Conservation (phyloP, 2,888 invertebrate species). For the Hylaea fasciaria region DNA sequence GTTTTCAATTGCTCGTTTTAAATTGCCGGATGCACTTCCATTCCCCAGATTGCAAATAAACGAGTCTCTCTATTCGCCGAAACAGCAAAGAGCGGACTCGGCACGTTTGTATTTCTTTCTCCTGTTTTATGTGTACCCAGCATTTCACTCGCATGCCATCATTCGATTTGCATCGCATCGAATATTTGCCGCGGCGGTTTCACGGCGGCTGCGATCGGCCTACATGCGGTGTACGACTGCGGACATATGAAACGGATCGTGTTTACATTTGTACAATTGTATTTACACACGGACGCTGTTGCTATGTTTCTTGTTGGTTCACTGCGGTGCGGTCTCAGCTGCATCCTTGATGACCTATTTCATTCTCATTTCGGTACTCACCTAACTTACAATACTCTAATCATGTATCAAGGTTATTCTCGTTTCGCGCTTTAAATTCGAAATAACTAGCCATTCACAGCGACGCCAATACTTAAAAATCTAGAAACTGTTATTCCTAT, state of each 20-base stretch:
- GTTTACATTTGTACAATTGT: conserved; percentile 23
- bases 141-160: conserved; percentile 48
- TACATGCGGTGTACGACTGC: conserved; percentile 57
- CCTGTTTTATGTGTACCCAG: not conserved
- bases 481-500: too few species aligned
- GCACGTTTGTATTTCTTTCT: not conserved
- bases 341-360: too few species aligned
- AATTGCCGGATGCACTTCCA: too few species aligned
- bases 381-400: too few species aligned
- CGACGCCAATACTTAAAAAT: too few species aligned
- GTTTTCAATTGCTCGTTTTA: too few species aligned
- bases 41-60: too few species aligned
- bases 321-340: too few species aligned
- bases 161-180: conserved; percentile 67
- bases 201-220: conserved; percentile 62
- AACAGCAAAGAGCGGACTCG: not conserved
- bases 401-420: too few species aligned
- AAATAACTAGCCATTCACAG: too few species aligned
- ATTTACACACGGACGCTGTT: conserved; percentile 10
- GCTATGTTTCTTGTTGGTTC: not conserved
- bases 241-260: conserved; percentile 15
- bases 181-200: conserved; percentile 60
- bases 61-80: not conserved
- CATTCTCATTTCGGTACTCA: too few species aligned
- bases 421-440: too few species aligned